Base-by-base conservation (phyloP, 2,113 vertebrate species). In the Elanoides forficatus region DNA sequence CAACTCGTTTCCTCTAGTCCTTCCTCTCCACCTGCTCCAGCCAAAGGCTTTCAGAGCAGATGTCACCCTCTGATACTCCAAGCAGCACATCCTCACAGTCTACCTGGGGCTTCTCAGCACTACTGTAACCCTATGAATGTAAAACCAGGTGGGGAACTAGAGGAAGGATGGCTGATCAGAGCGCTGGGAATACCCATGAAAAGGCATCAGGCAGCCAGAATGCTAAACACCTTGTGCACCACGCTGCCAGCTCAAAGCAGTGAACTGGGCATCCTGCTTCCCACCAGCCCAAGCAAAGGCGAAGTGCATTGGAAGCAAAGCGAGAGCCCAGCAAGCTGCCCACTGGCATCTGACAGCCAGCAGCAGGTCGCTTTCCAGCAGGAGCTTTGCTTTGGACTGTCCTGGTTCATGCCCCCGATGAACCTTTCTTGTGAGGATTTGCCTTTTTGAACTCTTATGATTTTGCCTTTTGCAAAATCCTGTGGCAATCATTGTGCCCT, bases 401-500 rank as follows among this genome's bases (percentile, higher is more conserved):
- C 15, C 17, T 0, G 0, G 10, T 15, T 50, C 45, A 53, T 4
- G 5, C 5, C 32, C n/a, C 5, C 0, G 8, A 11, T 2, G 6
- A 43, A 30, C 29, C 32, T 10, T 66, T 34, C 71, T 50, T 16
- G 17, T 15, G 40, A 3, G 11, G 17, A 29, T 65, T 66, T 82
- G 50, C 45, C 73, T 26, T 22, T 90, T 8, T 22, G 74, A 88
- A 47, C 30, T 59, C 27, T 38, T 10, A 11, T 1, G 5, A 11
- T 43, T 76, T 34, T 84, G 56, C 26, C 67, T 72, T 68, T 58
- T 34, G 30, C 26, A 66, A 70, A 87, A 74, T 9, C 18, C 60
- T 20, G 21, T 7, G 38, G 30, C 55, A 70, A 32, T 26, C 3
- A 4, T 11, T 14, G 5, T 26, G 34, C 52, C 55, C 55, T 88